Evolutionary conservation across 1,140 invertebrate species (phyloP).

Genomic region (Spodoptera frugiperda): DNA sequence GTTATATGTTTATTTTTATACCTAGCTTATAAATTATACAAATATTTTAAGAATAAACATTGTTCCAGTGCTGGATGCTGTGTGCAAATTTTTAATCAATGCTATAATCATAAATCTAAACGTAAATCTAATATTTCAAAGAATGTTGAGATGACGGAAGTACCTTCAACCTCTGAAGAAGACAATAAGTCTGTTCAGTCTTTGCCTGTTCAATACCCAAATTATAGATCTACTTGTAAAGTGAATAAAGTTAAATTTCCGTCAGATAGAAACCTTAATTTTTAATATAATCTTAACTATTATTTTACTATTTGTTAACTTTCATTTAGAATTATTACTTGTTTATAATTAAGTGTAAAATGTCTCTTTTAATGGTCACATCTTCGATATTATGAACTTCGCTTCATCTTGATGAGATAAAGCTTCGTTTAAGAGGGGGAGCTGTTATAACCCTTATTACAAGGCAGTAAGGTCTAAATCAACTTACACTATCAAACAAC

Average conservation of each 20-base stretch:
- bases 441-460: conserved; percentile 11
- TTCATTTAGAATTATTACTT: neutral
- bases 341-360: neutral
- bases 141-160: no score
- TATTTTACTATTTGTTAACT: no score
- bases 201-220: neutral
- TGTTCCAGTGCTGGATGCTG: no score
- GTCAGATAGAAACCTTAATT: neutral
- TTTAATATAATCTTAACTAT: neutral
- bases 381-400: neutral
- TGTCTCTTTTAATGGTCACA: neutral
- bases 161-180: neutral
- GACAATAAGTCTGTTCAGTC: conserved; percentile 10
- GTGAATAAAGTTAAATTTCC: neutral
- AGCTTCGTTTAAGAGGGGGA: conserved; percentile 9
- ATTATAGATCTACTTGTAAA: neutral
- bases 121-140: no score
- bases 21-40: no score
- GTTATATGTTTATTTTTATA: no score
- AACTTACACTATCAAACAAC: no score
- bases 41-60: no score
- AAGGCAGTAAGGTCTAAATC: neutral
- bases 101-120: no score
- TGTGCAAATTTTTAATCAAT: no score
- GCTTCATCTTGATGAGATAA: conserved; percentile 10